A percentile compares a stretch with the other conserved stretches of the same genome.
phyloP scores from a whole-genome alignment of 2,113 vertebrate species.

The Ranitomeya imitator region DNA sequence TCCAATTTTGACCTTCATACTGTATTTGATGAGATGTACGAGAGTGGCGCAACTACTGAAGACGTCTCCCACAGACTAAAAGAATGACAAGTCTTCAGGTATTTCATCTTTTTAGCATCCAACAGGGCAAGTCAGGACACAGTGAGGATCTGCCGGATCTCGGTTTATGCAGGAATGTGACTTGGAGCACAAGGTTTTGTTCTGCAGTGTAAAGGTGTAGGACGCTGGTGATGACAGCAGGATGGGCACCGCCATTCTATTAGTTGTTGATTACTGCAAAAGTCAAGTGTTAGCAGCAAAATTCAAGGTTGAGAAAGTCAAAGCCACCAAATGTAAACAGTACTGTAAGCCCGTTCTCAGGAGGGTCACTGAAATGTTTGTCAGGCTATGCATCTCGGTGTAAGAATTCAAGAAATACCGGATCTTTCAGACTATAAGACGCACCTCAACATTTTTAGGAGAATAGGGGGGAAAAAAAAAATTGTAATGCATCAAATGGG shows the following conservation, averaged over 20 bases:
- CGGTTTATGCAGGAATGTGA: slow-evolving; percentile 38
- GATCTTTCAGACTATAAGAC: too few species aligned
- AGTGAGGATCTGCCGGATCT: background rate
- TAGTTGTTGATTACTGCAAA: background rate
- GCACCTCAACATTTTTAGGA: too few species aligned
- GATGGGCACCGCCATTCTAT: background rate
- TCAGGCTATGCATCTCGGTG: background rate
- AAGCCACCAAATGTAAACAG: background rate
- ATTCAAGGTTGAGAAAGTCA: background rate
- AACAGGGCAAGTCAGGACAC: slow-evolving; percentile 29
- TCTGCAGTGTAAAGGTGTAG: background rate
- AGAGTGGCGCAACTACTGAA: background rate
- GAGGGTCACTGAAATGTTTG: background rate
- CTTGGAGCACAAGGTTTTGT: slow-evolving; percentile 33
- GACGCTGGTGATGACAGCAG: background rate
- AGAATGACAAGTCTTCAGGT: background rate
- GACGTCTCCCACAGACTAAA: background rate
- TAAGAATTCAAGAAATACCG: background rate
- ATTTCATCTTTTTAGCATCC: background rate
- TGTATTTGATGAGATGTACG: too few species aligned
- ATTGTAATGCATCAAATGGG: too few species aligned
- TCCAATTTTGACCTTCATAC: too few species aligned
- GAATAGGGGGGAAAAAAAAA: too few species aligned
- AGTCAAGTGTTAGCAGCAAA: too few species aligned
- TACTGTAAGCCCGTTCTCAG: background rate